Conservation (phyloP, 2,797 vertebrate species). For the Nyctibius grandis region DNA sequence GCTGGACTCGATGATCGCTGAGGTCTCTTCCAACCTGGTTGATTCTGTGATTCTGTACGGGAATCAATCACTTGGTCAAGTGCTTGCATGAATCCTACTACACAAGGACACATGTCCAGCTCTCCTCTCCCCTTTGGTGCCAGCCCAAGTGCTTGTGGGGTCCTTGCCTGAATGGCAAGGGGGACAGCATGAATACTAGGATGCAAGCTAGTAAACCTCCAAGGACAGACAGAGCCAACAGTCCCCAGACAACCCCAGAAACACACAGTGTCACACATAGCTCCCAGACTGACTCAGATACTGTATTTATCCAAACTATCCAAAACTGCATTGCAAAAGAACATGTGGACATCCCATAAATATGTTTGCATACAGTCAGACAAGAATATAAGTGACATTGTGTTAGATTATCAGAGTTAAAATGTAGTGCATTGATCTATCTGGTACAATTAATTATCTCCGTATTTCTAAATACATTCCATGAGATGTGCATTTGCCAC, state of each 20-base stretch:
- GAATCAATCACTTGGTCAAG: background rate
- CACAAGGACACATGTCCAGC: too few species aligned
- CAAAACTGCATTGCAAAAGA: background rate
- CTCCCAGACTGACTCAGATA: background rate
- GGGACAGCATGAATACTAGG: background rate
- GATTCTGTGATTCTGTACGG: too few species aligned
- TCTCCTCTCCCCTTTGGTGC: background rate
- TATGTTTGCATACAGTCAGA: background rate
- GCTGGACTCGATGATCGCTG: too few species aligned
- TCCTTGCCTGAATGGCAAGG: background rate
- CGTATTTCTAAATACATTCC: background rate
- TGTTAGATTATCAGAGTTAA: background rate
- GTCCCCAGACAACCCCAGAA: background rate
- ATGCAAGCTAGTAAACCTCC: background rate
- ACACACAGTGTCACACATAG: background rate
- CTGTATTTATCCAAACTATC: background rate
- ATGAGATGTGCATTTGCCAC: background rate
- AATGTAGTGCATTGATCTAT: background rate
- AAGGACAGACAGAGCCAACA: background rate
- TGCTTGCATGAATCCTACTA: background rate
- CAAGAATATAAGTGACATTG: background rate
- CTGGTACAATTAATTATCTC: background rate
- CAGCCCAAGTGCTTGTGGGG: background rate
- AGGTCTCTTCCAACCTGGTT: too few species aligned
- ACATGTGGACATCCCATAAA: background rate